These are phyloP conservation scores for Ectropis grisescens DNA, from an alignment of 1,140 invertebrate species.

Conservation along the genomic window DNA sequence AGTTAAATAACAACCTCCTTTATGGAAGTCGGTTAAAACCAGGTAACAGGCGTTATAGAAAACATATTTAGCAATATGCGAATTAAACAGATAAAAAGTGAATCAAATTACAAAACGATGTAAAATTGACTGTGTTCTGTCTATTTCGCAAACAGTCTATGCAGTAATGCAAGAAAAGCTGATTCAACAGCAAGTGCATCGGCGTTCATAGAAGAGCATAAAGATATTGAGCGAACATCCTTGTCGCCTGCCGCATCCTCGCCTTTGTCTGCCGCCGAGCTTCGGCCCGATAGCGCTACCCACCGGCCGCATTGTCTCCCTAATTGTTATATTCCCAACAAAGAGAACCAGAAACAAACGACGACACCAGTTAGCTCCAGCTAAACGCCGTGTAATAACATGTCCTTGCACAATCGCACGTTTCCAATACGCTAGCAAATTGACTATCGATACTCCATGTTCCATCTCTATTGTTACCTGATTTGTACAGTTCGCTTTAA, in stretches of 20 bases:
- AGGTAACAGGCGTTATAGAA: no score
- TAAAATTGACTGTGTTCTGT: no score
- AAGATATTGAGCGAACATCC: constrained; percentile 62
- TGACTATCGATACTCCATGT: constrained; percentile 31
- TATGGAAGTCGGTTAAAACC: no score
- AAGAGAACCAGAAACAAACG: constrained; percentile 45
- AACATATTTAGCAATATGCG: no score
- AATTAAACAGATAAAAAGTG: no score
- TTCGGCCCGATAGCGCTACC: constrained; percentile 27
- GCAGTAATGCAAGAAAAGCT: constrained; percentile 43
- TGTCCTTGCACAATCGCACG: constrained; percentile 59
- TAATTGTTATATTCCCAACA: constrained; percentile 62
- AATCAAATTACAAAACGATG: no score
- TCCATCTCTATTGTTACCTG: constrained; percentile 12
- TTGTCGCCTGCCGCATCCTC: no score
- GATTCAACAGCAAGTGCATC: constrained; percentile 54
- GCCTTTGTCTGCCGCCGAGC: constrained; percentile 43
- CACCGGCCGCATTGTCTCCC: constrained; percentile 47
- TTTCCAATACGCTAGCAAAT: constrained; percentile 53
- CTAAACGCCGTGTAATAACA: constrained; percentile 61
- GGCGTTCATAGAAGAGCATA: constrained; percentile 46
- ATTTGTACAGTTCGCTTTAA: no score
- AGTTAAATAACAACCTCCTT: no score
- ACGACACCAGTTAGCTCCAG: constrained; percentile 40
- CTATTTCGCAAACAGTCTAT: no score